Evolutionary conservation across 2,888 invertebrate genomes (phyloP).

Genomic region (Epinotia nisella): DNA sequence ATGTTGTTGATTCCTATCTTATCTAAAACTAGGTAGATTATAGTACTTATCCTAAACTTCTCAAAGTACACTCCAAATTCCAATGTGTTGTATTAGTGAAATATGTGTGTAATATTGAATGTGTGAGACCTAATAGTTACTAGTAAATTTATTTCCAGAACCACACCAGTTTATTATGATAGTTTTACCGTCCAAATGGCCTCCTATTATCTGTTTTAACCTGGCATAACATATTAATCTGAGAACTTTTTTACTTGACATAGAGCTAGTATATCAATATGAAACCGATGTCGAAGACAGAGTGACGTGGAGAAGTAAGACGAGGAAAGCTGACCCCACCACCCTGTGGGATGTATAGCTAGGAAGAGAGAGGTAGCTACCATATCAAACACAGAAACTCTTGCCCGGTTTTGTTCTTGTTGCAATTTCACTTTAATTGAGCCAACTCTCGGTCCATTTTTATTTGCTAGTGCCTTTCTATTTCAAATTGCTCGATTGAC

Average conservation of each 20-base stretch:
- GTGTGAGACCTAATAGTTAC: constrained; percentile 7
- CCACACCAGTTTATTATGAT: background rate
- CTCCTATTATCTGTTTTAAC: background rate
- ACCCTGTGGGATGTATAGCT: too few relatives aligned
- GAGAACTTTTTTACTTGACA: background rate
- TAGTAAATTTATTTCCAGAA: constrained; percentile 11
- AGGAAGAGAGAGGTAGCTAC: too few relatives aligned
- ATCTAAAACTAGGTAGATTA: constrained; percentile 22
- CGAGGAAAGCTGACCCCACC: too few relatives aligned
- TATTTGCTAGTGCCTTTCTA: background rate
- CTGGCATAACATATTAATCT: background rate
- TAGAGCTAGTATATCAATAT: too few relatives aligned
- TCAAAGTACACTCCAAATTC: constrained; percentile 19
- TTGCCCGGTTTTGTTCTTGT: background rate
- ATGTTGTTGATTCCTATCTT: constrained; percentile 40
- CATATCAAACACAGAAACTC: background rate
- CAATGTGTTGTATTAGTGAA: constrained; percentile 35
- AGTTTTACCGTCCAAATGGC: background rate
- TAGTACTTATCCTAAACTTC: too few relatives aligned
- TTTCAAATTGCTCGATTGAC: too few relatives aligned
- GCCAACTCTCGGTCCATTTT: constrained; percentile 27
- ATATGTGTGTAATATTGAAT: constrained; percentile 18
- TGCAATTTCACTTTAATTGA: background rate
- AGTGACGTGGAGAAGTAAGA: too few relatives aligned
- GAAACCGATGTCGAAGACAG: too few relatives aligned